Evolutionary conservation across 1,140 invertebrate species (phyloP), one percentile per base, ranked within the genome.

Genomic region (Diploscapter pachys): DNA sequence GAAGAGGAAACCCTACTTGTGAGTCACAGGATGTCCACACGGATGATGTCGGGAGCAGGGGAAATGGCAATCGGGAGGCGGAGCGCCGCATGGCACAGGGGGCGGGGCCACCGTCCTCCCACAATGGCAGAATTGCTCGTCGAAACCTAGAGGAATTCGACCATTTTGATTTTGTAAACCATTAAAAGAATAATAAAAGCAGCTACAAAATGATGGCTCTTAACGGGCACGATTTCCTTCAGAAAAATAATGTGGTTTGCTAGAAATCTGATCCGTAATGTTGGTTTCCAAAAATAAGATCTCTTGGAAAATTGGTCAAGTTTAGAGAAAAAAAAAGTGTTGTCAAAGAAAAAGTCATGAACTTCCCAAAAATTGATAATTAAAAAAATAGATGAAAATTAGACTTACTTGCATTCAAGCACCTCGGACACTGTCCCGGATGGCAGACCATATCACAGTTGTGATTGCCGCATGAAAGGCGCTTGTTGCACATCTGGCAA

Each of bases 51-150:
- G 89, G 0, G 89, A 88, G 86, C 95, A 98, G 0, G 91, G 90
- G 13, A 90, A 88, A 50, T 87, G 87, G 87, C 95, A 98, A 5
- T 88, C 85, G 0, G 95, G 94, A 4, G 90, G 91, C 74, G 90
- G 90, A 0, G 93, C 92, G 3, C 95, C 95, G 86, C 95, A 98
- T 0, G 92, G 90, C 62, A 98, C 90, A 0, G 95, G 95, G 3
- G 95, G 95, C 86, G 91, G 91, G 63, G 93, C 87, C 31, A 96
- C 91, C 72, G 91, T 90, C 0, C 89, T 88, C 2, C 95, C 95
- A 87, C 96, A 98, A 81, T 93, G 91, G 85, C 96, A 98, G 3
- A 90, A 90, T 3, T 97, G 87, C 86, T 98, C 95, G 66, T 95
- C 92, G 87, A 95, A 97, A 83, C 90, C 91, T 91, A 77, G 65